Percentiles rank a stretch among this genome's conserved stretches.
Evolutionary conservation across 2,113 vertebrate species (phyloP).

Genomic region (Lichenostomus cassidix): DNA sequence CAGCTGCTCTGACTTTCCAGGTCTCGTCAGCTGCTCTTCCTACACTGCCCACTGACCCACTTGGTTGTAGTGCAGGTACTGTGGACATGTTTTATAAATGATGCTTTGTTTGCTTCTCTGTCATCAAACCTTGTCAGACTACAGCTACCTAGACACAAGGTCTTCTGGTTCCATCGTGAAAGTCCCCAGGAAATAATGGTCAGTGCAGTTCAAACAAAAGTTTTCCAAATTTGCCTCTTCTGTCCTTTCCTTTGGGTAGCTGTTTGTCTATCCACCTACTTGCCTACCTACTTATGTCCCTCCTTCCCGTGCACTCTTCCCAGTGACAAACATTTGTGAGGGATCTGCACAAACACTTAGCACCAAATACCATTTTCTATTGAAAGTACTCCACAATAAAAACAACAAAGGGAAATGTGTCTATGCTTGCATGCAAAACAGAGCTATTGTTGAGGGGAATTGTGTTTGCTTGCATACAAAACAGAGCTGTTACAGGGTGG

Average conservation of each 20-base stretch:
- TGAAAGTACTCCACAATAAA: background rate
- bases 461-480: conserved; percentile 7
- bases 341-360: background rate
- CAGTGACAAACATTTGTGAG: background rate
- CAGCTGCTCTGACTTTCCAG: conserved; percentile 17
- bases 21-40: background rate
- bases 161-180: background rate
- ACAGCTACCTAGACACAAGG: background rate
- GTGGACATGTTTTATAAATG: conserved; percentile 37
- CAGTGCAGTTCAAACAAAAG: background rate
- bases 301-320: background rate
- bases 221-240: background rate
- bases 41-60: background rate
- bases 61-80: background rate
- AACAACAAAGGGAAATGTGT: conserved; percentile 1
- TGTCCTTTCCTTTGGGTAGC: background rate
- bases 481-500: background rate
- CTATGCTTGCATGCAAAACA: background rate
- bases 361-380: background rate
- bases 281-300: background rate
- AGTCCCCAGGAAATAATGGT: background rate
- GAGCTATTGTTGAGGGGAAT: background rate
- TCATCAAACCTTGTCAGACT: background rate
- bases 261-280: background rate
- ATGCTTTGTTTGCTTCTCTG: background rate